A percentile compares a stretch with the other conserved stretches of the same genome.
phyloP scores from a whole-genome alignment of 1,140 invertebrate species.

The Drosophila nigromelanica region DNA sequence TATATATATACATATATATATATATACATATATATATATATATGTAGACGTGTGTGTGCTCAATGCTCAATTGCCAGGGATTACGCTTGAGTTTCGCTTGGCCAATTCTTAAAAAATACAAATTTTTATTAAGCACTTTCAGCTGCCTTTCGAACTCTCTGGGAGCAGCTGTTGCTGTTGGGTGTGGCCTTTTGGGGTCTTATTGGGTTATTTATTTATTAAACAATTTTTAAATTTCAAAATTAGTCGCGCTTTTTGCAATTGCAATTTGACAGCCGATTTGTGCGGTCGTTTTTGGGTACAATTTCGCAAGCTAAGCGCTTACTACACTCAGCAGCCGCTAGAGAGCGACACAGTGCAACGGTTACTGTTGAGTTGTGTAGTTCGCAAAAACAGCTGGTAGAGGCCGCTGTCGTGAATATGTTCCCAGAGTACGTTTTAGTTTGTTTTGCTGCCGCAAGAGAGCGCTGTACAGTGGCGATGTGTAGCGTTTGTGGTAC shows the following conservation, averaged over 20 bases:
- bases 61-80: constrained; percentile 23
- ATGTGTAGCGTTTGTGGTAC: background rate
- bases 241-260: constrained; percentile 41
- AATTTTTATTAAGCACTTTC: constrained; percentile 13
- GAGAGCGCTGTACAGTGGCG: constrained; percentile 1
- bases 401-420: background rate
- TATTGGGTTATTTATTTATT: constrained; percentile 4
- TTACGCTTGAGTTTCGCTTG: constrained; percentile 11
- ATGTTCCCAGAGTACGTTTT: background rate
- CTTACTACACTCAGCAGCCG: background rate
- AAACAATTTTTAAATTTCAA: constrained; percentile 9
- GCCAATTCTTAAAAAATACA: constrained; percentile 8
- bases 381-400: background rate
- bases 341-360: constrained; percentile 4
- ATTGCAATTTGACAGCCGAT: constrained; percentile 31
- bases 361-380: too few species aligned
- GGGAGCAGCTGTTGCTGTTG: constrained; percentile 1
- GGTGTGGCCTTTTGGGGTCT: constrained; percentile 17
- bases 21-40: constrained; percentile 21
- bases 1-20: constrained; percentile 23
- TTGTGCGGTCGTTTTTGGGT: too few species aligned
- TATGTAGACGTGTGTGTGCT: constrained; percentile 39
- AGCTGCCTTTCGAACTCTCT: constrained; percentile 17
- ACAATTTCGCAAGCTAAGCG: background rate
- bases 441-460: background rate